Evolutionary conservation across 2,113 vertebrate species (phyloP).

Genomic region (Neomonachus schauinslandi): DNA sequence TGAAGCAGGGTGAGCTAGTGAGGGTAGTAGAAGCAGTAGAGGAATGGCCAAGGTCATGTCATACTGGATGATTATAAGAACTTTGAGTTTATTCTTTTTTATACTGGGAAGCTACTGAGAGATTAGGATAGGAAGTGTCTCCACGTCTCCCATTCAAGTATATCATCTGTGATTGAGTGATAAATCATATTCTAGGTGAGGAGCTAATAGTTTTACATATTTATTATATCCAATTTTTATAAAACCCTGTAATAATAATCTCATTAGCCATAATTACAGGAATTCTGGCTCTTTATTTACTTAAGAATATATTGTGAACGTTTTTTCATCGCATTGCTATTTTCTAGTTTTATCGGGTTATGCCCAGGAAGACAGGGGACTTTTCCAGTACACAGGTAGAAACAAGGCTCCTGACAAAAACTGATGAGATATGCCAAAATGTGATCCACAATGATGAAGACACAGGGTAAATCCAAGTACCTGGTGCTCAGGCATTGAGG

Average conservation of each 20-base stretch:
- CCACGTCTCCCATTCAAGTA: background rate
- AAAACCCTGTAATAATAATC: conserved; percentile 13
- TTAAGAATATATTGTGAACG: background rate
- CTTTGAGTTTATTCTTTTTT: background rate
- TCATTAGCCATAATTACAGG: conserved; percentile 24
- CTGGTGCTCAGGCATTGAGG: background rate
- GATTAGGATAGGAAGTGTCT: background rate
- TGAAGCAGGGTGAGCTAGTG: background rate
- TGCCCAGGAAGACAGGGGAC: background rate
- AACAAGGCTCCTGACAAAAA: background rate
- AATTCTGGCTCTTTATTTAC: conserved; percentile 39
- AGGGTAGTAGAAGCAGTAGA: background rate
- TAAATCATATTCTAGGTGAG: conserved; percentile 54
- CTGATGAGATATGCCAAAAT: background rate
- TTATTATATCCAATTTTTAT: conserved; percentile 49
- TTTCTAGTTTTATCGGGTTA: conserved; percentile 26
- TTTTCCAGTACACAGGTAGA: background rate
- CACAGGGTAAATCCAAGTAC: background rate
- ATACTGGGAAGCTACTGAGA: background rate
- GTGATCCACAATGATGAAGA: background rate
- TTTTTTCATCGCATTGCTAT: background rate
- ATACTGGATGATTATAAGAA: background rate
- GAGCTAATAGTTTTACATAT: background rate
- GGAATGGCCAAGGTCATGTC: background rate
- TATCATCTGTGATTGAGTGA: conserved; percentile 9